Base-by-base conservation (phyloP, 1,140 invertebrate genomes). In the Mesaphorura yosii region DNA sequence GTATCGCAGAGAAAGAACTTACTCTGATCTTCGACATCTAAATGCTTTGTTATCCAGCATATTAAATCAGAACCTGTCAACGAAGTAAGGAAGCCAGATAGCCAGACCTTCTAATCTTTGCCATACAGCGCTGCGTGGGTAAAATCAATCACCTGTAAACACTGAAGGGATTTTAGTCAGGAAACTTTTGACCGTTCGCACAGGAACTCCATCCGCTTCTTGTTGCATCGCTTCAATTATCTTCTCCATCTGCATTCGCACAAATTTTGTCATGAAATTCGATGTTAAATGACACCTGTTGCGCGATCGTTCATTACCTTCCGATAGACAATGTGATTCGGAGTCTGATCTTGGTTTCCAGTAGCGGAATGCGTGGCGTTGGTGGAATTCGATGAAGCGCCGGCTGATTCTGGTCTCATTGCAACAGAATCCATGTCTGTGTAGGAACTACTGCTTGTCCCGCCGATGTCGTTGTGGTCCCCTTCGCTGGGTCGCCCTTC, bases 131-230 rank as follows among this genome's bases (percentile, higher is more conserved):
- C n/a, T n/a, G n/a, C n/a, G n/a, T n/a, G n/a, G n/a, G n/a, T n/a
- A n/a, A n/a, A n/a, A n/a, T 40, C 38, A 34, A 10, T 49, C 48
- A 42, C 92, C 84, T 56, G 85, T 87, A 67, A 89, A 89, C 48
- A 89, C 86, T 50, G 91, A 96, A 25, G 95, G 95, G 62, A 98
- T 94, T 77, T 97, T 98, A 34, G 89, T 89, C 86, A 97, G 93
- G 68, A 98, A 98, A 67, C 85, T 94, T 74, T 98, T 98, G 3
- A 98, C 95, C 2, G 95, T 98, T 63, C 84, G 79, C 1, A 99
- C 93, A 1, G 91, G 89, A 2, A 99, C 91, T 17, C 95, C 95
- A 12, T 76, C 80, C 19, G 78, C 79, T 70, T 95, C 89, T 67
- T 95, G 87, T 72, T 97, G 87, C 95, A 98, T 98, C 71, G 82